Percentiles rank a stretch among this genome's conserved stretches.
Conservation (phyloP, 2,113 vertebrate species). For the Nannobrachium achirus region DNA sequence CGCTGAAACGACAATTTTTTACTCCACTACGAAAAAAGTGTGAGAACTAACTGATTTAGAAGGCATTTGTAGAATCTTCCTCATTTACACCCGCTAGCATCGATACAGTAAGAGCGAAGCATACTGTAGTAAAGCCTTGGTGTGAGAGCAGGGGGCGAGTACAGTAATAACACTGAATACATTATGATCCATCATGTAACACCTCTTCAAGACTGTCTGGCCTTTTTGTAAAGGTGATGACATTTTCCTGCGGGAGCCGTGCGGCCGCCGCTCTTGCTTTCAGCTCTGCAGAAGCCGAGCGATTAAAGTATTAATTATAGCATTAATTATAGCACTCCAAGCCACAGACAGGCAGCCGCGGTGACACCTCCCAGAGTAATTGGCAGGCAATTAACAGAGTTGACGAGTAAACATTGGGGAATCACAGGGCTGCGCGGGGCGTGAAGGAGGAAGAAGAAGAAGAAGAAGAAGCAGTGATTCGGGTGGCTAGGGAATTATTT, state of each 20-base stretch:
- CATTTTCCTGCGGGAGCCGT: constrained; percentile 47
- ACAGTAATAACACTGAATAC: constrained; percentile 18
- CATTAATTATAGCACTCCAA: constrained; percentile 75
- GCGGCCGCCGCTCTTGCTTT: constrained; percentile 18
- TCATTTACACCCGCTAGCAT: no score
- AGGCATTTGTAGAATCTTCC: no score
- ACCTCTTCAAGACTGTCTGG: background rate
- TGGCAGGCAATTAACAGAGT: constrained; percentile 81
- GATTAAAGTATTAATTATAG: constrained; percentile 77
- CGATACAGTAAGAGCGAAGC: no score
- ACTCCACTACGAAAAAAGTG: no score
- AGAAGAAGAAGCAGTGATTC: constrained; percentile 35
- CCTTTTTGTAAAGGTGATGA: constrained; percentile 56
- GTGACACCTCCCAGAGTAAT: constrained; percentile 76
- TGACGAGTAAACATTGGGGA: constrained; percentile 68
- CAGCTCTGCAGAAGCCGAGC: constrained; percentile 46
- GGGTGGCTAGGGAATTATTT: constrained; percentile 64
- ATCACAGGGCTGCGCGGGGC: constrained; percentile 53
- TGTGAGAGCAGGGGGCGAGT: no score
- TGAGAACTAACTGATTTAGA: no score
- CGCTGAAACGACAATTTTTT: no score
- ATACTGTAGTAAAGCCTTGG: no score
- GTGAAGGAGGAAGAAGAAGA: constrained; percentile 31
- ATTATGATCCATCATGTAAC: background rate
- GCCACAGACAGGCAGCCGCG: constrained; percentile 67